Base-by-base conservation (phyloP, 2,797 vertebrate genomes). In the Sitta carolinensis region DNA sequence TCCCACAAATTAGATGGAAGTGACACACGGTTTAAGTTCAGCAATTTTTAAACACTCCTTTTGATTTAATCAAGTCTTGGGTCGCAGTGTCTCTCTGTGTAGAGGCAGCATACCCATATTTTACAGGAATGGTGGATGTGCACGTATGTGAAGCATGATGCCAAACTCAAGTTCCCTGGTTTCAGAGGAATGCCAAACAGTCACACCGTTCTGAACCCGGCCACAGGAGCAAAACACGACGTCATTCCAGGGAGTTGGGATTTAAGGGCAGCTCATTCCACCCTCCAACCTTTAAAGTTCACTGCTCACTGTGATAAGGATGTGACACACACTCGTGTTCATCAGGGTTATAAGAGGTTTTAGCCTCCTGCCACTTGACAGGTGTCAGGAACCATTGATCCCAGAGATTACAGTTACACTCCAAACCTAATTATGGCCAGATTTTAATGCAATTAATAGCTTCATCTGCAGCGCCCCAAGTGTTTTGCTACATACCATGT, bases 371-470 rank as follows among this genome's bases (percentile, higher is more conserved):
- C 54, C 74, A 79, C 63, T 55, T 90, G 77, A 55, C 83, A 67
- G 76, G 63, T 95, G 83, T 82, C 95, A 90, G 83, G 92, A 95
- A 69, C 70, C 77, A 79, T 19, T 76, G 81, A 92, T 84, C 92
- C 59, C 52, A 66, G 45, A 76, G 70, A 79, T 52, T 64, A 79
- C 8, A 4, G 74, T 84, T 64, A 82, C 86, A 82, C 74, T 90
- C 55, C 92, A 96, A 96, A 90, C 66, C 94, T 96, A 94, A 95
- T 95, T 97, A 96, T 83, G 75, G 87, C 72, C 73, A 77, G 79
- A 76, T 95, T 95, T 94, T 79, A 94, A 94, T 50, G 72, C 95
- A 97, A 97, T 97, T 97, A 97, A 94, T 87, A 96, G 82, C 72
- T 96, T 96, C 85, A 95, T 94, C 85, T 87, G 76, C 51, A 72